phyloP scores from a whole-genome alignment of 2,113 vertebrate species.

The Leuciscus idus region DNA sequence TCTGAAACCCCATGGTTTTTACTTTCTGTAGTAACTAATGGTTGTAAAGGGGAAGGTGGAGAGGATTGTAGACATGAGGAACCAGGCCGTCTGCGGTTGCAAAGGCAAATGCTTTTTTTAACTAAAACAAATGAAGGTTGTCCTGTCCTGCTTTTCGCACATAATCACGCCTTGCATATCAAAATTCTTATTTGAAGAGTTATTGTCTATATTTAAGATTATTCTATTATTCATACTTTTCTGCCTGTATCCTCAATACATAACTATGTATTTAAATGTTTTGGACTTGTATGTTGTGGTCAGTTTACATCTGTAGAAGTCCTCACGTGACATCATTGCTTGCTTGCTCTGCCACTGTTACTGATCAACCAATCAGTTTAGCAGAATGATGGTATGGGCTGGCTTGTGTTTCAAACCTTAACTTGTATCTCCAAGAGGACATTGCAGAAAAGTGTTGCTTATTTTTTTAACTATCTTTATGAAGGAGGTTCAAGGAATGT shows the following conservation, averaged over 20 bases:
- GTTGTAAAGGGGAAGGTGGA: not conserved
- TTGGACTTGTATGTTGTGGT: not conserved
- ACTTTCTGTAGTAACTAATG: constrained; percentile 25
- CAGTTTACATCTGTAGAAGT: not conserved
- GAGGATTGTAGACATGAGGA: constrained; percentile 11
- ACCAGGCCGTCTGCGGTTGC: not conserved
- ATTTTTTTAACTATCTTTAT: not conserved
- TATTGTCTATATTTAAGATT: not conserved
- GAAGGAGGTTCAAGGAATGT: not conserved
- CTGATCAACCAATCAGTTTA: constrained; percentile 75
- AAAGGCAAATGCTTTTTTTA: not conserved
- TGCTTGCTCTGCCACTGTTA: constrained; percentile 49
- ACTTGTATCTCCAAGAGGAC: not conserved
- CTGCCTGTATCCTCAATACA: not conserved
- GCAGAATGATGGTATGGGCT: constrained; percentile 48
- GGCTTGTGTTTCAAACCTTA: not conserved
- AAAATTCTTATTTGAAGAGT: not conserved
- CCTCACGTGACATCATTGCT: not conserved
- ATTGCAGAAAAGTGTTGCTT: not conserved
- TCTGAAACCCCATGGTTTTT: constrained; percentile 10
- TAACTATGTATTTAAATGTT: not conserved
- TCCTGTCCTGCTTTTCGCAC: constrained; percentile 7
- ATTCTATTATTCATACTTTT: not conserved
- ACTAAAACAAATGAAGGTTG: not conserved
- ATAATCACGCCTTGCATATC: not conserved